These are phyloP conservation scores for Ennomos erosarius DNA, from an alignment of 2,888 invertebrate genomes.

Conservation along the genomic window DNA sequence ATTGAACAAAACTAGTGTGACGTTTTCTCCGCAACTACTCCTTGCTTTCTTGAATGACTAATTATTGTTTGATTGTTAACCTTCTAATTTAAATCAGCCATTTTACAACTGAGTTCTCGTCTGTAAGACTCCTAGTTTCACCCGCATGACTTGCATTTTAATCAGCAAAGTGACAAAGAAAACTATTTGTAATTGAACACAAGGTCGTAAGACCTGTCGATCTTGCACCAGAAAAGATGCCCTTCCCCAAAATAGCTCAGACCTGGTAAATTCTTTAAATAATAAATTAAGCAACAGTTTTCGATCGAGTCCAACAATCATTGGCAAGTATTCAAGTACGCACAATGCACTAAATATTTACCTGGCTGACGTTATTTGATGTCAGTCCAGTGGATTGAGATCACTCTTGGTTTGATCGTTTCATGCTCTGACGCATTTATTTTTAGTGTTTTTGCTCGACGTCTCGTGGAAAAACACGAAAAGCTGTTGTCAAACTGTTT, in stretches of 20 bases:
- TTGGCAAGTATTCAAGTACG: conserved; percentile 79
- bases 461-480: conserved; percentile 20
- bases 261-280: conserved; percentile 61
- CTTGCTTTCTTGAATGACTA: conserved; percentile 79
- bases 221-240: conserved; percentile 46
- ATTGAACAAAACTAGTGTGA: conserved; percentile 79
- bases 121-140: conserved; percentile 56
- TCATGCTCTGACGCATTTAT: conserved; percentile 31
- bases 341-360: conserved; percentile 76
- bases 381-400: conserved; percentile 45
- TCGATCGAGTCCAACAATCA: conserved; percentile 77
- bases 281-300: conserved; percentile 69
- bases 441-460: conserved; percentile 23
- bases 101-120: conserved; percentile 62
- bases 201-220: conserved; percentile 36
- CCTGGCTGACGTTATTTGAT: conserved; percentile 69
- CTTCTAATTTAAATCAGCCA: conserved; percentile 77
- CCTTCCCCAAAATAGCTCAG: conserved; percentile 57
- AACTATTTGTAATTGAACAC: conserved; percentile 32
- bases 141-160: conserved; percentile 60
- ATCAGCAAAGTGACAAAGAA: conserved; percentile 41
- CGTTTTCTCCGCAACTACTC: conserved; percentile 75
- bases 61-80: conserved; percentile 80
- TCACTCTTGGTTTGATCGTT: conserved; percentile 32
- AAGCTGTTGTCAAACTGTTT: conserved; percentile 19